Conservation (phyloP, 2,888 invertebrate species). For the Melanotus villosus region DNA sequence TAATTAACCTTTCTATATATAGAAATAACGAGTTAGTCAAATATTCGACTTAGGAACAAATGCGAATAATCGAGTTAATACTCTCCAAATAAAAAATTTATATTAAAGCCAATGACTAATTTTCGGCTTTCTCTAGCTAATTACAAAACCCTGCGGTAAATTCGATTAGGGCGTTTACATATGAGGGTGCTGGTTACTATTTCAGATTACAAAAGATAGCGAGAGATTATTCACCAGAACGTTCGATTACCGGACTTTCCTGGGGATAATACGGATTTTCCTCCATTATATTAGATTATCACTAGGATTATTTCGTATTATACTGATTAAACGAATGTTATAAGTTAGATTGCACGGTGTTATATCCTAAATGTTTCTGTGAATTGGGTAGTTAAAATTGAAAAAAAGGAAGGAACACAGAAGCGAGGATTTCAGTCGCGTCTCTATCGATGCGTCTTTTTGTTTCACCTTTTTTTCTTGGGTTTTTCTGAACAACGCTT, state of each 20-base stretch:
- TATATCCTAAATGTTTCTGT: neutral
- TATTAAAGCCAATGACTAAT: too few species aligned
- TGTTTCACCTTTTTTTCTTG: neutral
- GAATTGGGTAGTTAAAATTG: too few species aligned
- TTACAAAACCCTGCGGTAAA: too few species aligned
- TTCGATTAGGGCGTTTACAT: neutral
- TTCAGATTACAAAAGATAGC: slow-evolving; percentile 12
- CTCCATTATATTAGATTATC: slow-evolving; percentile 16
- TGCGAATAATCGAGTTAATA: too few species aligned
- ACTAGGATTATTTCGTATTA: slow-evolving; percentile 20
- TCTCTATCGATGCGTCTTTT: neutral
- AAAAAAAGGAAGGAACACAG: neutral
- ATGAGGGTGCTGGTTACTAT: neutral
- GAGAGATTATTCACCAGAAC: slow-evolving; percentile 11
- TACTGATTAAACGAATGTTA: slow-evolving; percentile 10
- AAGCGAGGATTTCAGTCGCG: neutral
- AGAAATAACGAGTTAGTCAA: too few species aligned
- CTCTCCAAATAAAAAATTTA: too few species aligned
- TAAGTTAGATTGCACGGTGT: neutral
- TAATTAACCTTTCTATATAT: too few species aligned
- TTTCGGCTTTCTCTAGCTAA: too few species aligned
- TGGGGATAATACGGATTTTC: slow-evolving; percentile 10
- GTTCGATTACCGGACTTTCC: slow-evolving; percentile 7
- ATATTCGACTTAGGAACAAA: too few species aligned
- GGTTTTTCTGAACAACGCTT: neutral